These are phyloP conservation scores for Xyrauchen texanus DNA, from an alignment of 2,113 vertebrate species.

Conservation along the genomic window DNA sequence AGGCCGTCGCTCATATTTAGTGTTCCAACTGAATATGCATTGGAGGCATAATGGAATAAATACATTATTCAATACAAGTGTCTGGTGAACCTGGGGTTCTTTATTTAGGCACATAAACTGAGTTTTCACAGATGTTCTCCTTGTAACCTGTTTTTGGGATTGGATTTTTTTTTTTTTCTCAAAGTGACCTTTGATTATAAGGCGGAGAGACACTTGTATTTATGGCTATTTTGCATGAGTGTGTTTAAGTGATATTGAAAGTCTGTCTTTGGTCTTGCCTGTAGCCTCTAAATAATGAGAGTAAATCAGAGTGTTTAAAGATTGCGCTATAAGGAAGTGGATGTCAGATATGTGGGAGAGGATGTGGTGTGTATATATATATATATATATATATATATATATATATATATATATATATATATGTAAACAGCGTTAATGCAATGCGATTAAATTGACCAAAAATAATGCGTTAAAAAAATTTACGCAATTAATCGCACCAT, in stretches of 20 bases:
- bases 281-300: slow-evolving; percentile 19
- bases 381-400: background rate
- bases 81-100: slow-evolving; percentile 58
- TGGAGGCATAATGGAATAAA: slow-evolving; percentile 64
- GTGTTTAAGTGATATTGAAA: slow-evolving; percentile 11
- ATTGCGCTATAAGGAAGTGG: slow-evolving; percentile 52
- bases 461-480: too few species aligned
- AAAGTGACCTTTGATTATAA: slow-evolving; percentile 9
- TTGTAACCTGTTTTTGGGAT: slow-evolving; percentile 8
- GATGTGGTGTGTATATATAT: background rate
- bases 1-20: slow-evolving; percentile 63
- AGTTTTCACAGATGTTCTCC: slow-evolving; percentile 49
- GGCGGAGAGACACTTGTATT: slow-evolving; percentile 35
- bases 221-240: slow-evolving; percentile 1
- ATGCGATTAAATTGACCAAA: too few species aligned
- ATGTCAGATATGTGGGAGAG: slow-evolving; percentile 23
- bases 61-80: slow-evolving; percentile 70
- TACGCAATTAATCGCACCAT: too few species aligned
- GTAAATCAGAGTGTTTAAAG: slow-evolving; percentile 15
- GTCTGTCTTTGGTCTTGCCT: background rate
- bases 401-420: too few species aligned
- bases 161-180: background rate
- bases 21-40: slow-evolving; percentile 77
- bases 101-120: slow-evolving; percentile 61
- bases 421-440: too few species aligned